Percentiles rank a stretch among this genome's conserved stretches.
These are phyloP conservation scores for Ptilonorhynchus violaceus DNA, from an alignment of 2,113 vertebrate genomes.

Conservation along the genomic window DNA sequence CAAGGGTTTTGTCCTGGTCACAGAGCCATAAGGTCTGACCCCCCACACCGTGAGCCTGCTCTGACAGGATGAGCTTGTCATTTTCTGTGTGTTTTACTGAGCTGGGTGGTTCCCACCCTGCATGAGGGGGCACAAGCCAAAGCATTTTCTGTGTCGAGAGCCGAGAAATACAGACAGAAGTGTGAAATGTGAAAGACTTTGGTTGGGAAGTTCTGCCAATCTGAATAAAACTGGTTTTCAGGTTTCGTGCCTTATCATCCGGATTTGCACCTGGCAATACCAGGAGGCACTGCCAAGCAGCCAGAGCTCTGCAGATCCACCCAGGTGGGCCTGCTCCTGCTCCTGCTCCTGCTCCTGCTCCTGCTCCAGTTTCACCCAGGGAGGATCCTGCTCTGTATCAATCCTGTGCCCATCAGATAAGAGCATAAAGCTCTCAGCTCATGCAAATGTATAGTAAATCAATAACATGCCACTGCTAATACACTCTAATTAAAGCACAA, in stretches of 20 bases:
- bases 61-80: not conserved
- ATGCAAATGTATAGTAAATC: slow-evolving; percentile 50
- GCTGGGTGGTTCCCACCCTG: not conserved
- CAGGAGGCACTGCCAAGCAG: not conserved
- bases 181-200: not conserved
- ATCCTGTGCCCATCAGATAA: slow-evolving; percentile 49
- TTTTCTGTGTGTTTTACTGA: not conserved
- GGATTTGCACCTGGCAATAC: not conserved
- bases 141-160: not conserved
- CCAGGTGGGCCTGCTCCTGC: slow-evolving; percentile 21
- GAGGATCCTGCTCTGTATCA: not conserved
- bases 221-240: not conserved
- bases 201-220: not conserved
- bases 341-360: not conserved
- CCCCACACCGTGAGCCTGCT: not conserved
- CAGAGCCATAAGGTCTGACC: not conserved
- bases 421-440: slow-evolving; percentile 13
- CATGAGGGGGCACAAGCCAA: not conserved
- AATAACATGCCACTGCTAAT: slow-evolving; percentile 32
- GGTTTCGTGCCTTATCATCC: not conserved
- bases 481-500: slow-evolving; percentile 45
- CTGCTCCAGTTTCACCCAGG: not conserved
- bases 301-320: not conserved
- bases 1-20: accelerated
- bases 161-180: not conserved